Percentiles rank a stretch among this genome's conserved stretches.
Evolutionary conservation across 1,140 invertebrate genomes (phyloP).

Genomic region (Lordiphosa collinella): DNA sequence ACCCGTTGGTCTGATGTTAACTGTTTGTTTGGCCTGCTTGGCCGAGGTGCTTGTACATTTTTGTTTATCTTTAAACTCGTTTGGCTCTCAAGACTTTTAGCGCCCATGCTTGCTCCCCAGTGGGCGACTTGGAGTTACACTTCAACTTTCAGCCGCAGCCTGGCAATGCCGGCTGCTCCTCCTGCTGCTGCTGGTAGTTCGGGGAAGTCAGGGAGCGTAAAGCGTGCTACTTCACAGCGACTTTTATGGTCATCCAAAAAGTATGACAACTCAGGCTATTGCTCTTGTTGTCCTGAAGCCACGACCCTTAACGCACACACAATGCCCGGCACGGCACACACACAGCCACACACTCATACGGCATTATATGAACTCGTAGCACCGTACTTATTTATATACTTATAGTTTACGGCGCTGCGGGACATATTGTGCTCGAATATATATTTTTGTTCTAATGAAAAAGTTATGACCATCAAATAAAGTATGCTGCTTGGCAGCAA

Average conservation of each 20-base stretch:
- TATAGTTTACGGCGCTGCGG: conserved; percentile 75
- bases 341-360: conserved; percentile 19
- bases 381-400: conserved; percentile 75
- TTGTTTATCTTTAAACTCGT: conserved; percentile 72
- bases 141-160: conserved; percentile 46
- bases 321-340: conserved; percentile 17
- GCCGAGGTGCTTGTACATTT: conserved; percentile 24
- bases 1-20: not conserved
- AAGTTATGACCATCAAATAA: conserved; percentile 78
- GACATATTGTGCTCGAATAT: conserved; percentile 74
- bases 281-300: conserved; percentile 45
- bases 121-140: conserved; percentile 48
- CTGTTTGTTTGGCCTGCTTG: conserved; percentile 8
- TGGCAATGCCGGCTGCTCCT: not conserved
- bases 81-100: conserved; percentile 62
- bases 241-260: conserved; percentile 78
- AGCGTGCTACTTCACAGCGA: conserved; percentile 69
- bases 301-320: conserved; percentile 23
- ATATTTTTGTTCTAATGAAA: conserved; percentile 78
- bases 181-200: not conserved
- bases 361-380: conserved; percentile 56
- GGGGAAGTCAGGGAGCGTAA: conserved; percentile 31
- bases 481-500: conserved; percentile 66
- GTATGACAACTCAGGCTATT: conserved; percentile 72
- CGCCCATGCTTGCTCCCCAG: conserved; percentile 41